These are phyloP conservation scores for Paramormyrops kingsleyae DNA, from an alignment of 2,113 vertebrate genomes.

Conservation along the genomic window DNA sequence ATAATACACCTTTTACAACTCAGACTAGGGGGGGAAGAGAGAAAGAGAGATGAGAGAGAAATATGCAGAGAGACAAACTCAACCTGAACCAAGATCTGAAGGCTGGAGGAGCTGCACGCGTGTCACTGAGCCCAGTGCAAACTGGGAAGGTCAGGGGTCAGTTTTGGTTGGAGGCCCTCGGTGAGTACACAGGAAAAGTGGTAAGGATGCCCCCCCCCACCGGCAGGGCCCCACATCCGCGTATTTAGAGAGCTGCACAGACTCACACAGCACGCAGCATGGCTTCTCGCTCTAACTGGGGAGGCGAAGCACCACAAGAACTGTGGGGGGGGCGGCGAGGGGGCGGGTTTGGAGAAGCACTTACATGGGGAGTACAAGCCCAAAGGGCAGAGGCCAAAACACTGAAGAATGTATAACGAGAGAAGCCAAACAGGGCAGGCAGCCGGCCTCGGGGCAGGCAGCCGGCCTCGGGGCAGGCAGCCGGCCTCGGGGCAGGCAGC, in stretches of 20 bases:
- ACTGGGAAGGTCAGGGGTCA: not conserved
- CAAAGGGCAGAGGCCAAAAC: not conserved
- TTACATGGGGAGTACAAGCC: not conserved
- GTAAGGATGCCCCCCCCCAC: not conserved
- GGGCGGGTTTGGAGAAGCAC: not conserved
- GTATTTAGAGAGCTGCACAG: not conserved
- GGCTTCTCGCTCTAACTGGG: not conserved
- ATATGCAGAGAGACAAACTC: not conserved
- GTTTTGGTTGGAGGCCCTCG: not conserved
- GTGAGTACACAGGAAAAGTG: not conserved
- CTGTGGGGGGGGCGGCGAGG: not conserved
- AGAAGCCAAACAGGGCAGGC: not conserved
- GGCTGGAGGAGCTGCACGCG: not conserved
- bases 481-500: not conserved
- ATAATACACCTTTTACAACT: conserved; percentile 89
- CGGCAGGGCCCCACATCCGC: not conserved
- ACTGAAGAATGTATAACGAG: not conserved
- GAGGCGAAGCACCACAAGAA: not conserved
- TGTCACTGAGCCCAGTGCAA: not conserved
- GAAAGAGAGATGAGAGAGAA: not conserved
- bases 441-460: not conserved
- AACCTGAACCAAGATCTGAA: too few species aligned
- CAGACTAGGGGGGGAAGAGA: conserved; percentile 55
- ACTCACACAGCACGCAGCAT: not conserved
- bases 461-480: too few species aligned